Percentiles rank a stretch among this genome's conserved stretches.
Conservation (phyloP, 2,113 vertebrate genomes). For the Eublepharis macularius region DNA sequence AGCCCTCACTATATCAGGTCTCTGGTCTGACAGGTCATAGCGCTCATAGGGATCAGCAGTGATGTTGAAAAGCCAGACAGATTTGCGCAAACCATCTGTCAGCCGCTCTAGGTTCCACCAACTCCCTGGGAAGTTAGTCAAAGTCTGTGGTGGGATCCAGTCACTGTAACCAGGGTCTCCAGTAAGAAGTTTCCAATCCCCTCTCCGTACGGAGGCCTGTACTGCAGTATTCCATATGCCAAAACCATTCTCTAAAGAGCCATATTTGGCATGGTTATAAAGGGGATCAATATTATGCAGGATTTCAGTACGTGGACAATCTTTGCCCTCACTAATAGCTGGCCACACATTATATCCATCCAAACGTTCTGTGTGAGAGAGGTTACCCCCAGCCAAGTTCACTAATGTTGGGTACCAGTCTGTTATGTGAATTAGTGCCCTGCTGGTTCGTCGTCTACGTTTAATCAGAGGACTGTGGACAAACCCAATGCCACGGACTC, state of each 20-base stretch:
- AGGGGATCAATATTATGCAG: constrained; percentile 96
- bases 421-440: constrained; percentile 91
- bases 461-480: constrained; percentile 94
- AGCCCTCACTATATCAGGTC: constrained; percentile 88
- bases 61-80: constrained; percentile 97
- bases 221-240: constrained; percentile 95
- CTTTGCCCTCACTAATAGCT: constrained; percentile 89
- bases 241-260: constrained; percentile 86
- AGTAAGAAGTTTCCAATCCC: constrained; percentile 96
- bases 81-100: constrained; percentile 75
- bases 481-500: constrained; percentile 91
- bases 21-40: constrained; percentile 83
- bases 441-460: constrained; percentile 84
- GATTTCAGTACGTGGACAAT: constrained; percentile 90
- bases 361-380: constrained; percentile 78
- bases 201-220: constrained; percentile 90
- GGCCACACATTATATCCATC: constrained; percentile 93
- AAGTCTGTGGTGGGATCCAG: constrained; percentile 91
- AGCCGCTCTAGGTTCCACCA: constrained; percentile 97
- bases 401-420: constrained; percentile 98
- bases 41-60: constrained; percentile 91
- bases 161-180: constrained; percentile 95
- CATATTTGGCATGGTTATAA: constrained; percentile 87
- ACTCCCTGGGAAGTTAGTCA: constrained; percentile 87
- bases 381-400: constrained; percentile 85